These are phyloP conservation scores for Zygogramma bicolorata DNA, from an alignment of 2,888 invertebrate genomes.

Conservation along the genomic window DNA sequence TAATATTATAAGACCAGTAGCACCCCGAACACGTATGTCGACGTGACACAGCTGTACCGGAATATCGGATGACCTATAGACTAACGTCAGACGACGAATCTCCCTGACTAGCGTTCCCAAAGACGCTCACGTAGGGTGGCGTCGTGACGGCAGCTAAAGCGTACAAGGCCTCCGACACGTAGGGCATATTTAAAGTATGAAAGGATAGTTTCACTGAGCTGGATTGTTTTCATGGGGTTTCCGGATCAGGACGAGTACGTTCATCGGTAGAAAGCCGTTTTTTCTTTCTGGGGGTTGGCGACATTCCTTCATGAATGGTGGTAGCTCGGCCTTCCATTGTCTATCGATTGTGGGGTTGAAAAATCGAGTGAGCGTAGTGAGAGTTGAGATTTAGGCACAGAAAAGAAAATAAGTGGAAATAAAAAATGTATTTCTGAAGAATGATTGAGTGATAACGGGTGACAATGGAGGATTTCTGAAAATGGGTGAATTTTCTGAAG, in stretches of 20 bases:
- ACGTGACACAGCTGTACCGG: conserved; percentile 66
- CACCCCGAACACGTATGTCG: conserved; percentile 65
- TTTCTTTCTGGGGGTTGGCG: neutral
- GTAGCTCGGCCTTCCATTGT: no score
- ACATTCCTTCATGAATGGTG: no score
- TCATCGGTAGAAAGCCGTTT: neutral
- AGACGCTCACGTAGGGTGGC: conserved; percentile 55
- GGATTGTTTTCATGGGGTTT: neutral
- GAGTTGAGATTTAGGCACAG: no score
- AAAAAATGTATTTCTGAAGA: no score
- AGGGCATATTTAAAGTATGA: conserved; percentile 35
- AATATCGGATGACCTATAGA: conserved; percentile 65
- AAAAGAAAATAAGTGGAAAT: no score
- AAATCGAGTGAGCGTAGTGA: neutral
- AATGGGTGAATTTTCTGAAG: no score
- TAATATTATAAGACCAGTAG: conserved; percentile 60
- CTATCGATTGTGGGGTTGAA: no score
- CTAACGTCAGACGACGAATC: conserved; percentile 62
- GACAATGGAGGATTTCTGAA: no score
- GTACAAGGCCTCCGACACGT: conserved; percentile 29
- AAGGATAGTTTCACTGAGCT: neutral
- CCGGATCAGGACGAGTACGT: neutral
- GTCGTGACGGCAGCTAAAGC: conserved; percentile 47
- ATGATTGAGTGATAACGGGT: no score
- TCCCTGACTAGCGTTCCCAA: conserved; percentile 61